A percentile compares a stretch with the other conserved stretches of the same genome.
These are phyloP conservation scores for Onychostoma macrolepis DNA, from an alignment of 2,113 vertebrate genomes.

Conservation along the genomic window DNA sequence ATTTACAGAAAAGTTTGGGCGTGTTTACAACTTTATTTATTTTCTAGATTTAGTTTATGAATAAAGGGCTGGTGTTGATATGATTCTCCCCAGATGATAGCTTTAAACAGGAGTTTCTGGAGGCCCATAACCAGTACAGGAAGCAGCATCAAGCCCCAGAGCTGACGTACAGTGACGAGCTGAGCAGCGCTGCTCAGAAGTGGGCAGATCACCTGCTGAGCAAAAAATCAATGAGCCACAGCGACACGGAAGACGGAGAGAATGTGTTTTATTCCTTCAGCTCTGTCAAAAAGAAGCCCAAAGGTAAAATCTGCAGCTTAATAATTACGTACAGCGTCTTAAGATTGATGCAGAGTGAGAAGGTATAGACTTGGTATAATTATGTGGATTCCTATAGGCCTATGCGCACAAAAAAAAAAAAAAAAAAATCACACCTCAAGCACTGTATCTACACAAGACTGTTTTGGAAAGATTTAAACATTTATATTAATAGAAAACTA, in stretches of 20 bases:
- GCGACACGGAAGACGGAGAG: slow-evolving; percentile 64
- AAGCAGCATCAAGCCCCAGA: slow-evolving; percentile 57
- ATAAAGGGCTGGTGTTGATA: neutral
- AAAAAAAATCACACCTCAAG: too few species aligned
- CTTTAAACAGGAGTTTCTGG: slow-evolving; percentile 60
- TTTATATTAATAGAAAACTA: neutral
- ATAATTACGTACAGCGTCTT: neutral
- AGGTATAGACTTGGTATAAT: neutral
- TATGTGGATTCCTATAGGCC: too few species aligned
- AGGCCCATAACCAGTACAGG: slow-evolving; percentile 63
- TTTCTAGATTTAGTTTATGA: neutral
- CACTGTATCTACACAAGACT: too few species aligned
- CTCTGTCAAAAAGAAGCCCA: slow-evolving; percentile 34
- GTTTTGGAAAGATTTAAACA: neutral
- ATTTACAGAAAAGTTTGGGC: too few species aligned
- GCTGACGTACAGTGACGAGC: slow-evolving; percentile 50
- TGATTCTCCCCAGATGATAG: slow-evolving; percentile 15
- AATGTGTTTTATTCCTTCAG: slow-evolving; percentile 66
- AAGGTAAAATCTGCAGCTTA: slow-evolving; percentile 21
- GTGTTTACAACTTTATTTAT: neutral
- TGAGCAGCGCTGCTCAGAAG: slow-evolving; percentile 56
- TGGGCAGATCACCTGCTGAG: slow-evolving; percentile 66
- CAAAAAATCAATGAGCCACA: slow-evolving; percentile 57
- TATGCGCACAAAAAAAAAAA: neutral
- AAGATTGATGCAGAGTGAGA: neutral